phyloP scores from a whole-genome alignment of 2,797 vertebrate species.

The Muscicapa comitata region DNA sequence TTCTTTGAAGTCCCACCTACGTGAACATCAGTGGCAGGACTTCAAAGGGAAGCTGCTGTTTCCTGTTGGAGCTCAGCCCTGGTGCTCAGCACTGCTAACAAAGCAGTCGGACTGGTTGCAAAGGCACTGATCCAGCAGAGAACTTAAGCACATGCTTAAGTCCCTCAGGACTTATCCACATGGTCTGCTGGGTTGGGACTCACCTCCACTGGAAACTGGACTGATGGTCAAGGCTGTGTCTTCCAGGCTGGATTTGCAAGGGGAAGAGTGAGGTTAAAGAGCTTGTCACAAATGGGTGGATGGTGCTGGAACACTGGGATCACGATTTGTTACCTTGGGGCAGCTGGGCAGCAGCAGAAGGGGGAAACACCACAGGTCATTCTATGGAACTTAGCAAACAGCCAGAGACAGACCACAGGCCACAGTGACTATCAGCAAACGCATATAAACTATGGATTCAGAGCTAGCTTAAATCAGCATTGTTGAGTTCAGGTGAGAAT shows the following conservation, averaged over 20 bases:
- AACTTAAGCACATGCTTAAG: constrained; percentile 65
- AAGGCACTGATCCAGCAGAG: constrained; percentile 57
- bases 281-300: not conserved
- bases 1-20: constrained; percentile 72
- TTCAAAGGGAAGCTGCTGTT: constrained; percentile 67
- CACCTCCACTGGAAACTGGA: not conserved
- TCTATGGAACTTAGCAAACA: not conserved
- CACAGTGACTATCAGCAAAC: not conserved
- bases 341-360: not conserved
- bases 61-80: constrained; percentile 65
- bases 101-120: constrained; percentile 54
- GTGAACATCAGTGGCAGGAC: constrained; percentile 66
- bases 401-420: not conserved
- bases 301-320: not conserved
- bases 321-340: not conserved
- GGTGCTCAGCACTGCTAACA: constrained; percentile 64
- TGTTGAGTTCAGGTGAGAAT: not conserved
- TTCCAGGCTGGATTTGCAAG: not conserved
- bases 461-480: not conserved
- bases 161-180: constrained; percentile 16
- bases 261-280: not conserved
- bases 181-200: constrained; percentile 15
- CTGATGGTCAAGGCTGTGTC: not conserved
- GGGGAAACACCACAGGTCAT: not conserved
- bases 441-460: not conserved